These are phyloP conservation scores for Pseudotriccus pelzelni DNA, from an alignment of 2,797 vertebrate species.

Conservation along the genomic window DNA sequence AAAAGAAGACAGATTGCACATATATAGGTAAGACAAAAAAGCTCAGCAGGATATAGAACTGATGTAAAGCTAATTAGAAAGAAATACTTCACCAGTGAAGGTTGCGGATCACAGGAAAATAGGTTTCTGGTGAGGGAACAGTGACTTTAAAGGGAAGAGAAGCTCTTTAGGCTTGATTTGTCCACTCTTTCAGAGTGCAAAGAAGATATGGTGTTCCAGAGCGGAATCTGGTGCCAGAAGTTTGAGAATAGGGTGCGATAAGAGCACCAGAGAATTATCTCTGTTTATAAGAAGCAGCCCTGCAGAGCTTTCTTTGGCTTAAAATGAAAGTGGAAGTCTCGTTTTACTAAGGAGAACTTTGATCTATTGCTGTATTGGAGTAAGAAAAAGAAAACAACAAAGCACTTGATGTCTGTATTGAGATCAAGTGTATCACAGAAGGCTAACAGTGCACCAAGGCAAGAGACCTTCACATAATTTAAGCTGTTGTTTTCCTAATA, in stretches of 20 bases:
- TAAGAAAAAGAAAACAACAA: not conserved
- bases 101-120: not conserved
- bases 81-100: not conserved
- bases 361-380: not conserved
- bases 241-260: not conserved
- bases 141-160: not conserved
- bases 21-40: not conserved
- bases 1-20: not conserved
- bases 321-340: not conserved
- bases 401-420: not conserved
- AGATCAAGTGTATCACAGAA: not conserved
- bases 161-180: not conserved
- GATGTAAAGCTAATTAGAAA: not conserved
- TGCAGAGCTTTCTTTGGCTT: not conserved
- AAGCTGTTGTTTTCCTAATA: not conserved
- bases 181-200: not conserved
- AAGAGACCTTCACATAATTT: not conserved
- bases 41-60: not conserved
- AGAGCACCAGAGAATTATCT: not conserved
- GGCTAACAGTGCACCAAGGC: not conserved
- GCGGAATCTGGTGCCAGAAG: not conserved
- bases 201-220: not conserved
- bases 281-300: not conserved
- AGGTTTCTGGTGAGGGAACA: not conserved
- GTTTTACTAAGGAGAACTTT: not conserved